Evolutionary conservation across 1,140 invertebrate genomes (phyloP).

Genomic region (Ptiloglossa arizonensis): DNA sequence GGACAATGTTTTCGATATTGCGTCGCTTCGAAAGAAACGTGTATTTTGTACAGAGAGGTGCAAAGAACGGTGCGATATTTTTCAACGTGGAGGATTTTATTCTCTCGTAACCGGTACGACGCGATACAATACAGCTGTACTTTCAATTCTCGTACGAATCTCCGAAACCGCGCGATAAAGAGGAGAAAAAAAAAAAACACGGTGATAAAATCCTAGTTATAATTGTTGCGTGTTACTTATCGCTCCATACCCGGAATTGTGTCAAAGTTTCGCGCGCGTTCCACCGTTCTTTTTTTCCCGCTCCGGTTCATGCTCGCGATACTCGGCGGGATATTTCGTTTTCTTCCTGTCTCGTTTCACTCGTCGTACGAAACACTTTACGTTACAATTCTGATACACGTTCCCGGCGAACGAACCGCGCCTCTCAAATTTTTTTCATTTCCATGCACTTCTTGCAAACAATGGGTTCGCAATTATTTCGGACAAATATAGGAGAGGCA

Average conservation of each 20-base stretch:
- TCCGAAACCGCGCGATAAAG: background rate
- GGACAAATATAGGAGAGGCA: background rate
- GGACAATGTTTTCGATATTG: no score
- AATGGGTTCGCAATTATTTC: constrained; percentile 8
- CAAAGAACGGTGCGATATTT: no score
- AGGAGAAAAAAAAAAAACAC: background rate
- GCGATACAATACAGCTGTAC: no score
- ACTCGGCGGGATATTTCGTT: background rate
- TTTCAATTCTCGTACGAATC: background rate
- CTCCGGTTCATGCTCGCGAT: background rate
- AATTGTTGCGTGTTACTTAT: background rate
- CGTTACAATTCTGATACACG: background rate
- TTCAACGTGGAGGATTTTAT: no score
- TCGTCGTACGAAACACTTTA: background rate
- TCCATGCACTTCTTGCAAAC: background rate
- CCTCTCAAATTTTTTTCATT: background rate
- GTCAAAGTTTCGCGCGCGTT: no score
- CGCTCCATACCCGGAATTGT: background rate
- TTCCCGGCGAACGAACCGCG: background rate
- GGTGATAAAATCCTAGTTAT: constrained; percentile 18
- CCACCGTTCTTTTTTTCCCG: background rate
- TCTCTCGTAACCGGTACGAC: no score
- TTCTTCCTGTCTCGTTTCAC: background rate
- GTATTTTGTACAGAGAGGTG: no score
- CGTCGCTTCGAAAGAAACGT: no score